Evolutionary conservation across 2,797 vertebrate species (phyloP), one percentile per base, ranked within the genome.

Genomic region (Aplochiton taeniatus): DNA sequence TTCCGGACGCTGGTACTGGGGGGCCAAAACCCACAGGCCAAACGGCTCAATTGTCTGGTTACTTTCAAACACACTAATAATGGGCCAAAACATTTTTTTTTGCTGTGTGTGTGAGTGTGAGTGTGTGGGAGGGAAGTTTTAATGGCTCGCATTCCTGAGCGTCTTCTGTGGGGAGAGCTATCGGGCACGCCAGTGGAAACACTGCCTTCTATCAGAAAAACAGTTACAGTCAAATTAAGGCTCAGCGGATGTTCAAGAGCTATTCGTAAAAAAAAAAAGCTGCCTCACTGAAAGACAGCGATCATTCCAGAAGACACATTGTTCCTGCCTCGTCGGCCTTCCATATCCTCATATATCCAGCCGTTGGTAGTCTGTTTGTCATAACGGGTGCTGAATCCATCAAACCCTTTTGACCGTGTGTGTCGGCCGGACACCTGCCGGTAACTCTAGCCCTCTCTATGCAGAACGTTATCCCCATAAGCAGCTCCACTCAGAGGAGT

Each of bases 61-160:
- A 87, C 81, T 87, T 87, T 92, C 90, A 90, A 80, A 86, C 70
- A 45, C 63, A 74, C 82, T 74, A 87, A 84, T 59, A 77, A 85
- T 75, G 79, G 31, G 71, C 72, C 56, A 63, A 65, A 72, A 65
- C 56, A 62, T 76, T 80, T 76, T 76, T 83, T 82, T 77, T 77
- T 58, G 62, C 60, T 84, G 83, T 77, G 88, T 31, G 31, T 31
- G 31, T 31, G 31, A 3, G 31, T 31, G 31, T 31, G 31, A 3
- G 31, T 31, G 31, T 31, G 79, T 64, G 81, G 79, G 74, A 85
- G 85, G 80, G 81, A 76, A 80, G 63, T 85, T 88, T 82, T 75
- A 75, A 68, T 81, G 87, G 86, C 78, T 81, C 65, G 86, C 85
- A 87, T 81, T 80, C 69, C 75, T 76, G 82, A 80, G 71, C 74